phyloP scores from a whole-genome alignment of 1,140 invertebrate species.

The Acromyrmex heyeri region DNA sequence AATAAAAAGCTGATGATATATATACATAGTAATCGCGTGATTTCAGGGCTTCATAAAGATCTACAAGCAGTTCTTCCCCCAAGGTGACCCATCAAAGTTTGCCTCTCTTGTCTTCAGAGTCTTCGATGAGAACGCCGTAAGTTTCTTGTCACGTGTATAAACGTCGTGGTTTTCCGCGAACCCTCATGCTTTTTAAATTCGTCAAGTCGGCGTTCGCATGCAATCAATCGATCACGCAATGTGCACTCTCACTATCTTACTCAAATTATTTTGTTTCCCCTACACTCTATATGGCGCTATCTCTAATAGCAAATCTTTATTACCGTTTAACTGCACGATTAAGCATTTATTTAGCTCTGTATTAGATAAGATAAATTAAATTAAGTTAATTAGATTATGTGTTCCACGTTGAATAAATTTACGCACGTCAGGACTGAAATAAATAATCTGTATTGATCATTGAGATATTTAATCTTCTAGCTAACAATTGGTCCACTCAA shows the following conservation, averaged over 20 bases:
- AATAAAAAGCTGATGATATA: background rate
- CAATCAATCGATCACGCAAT: constrained; percentile 31
- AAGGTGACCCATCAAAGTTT: constrained; percentile 99
- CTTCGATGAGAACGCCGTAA: constrained; percentile 99
- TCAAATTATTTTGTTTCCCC: constrained; percentile 24
- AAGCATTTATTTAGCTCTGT: constrained; percentile 4
- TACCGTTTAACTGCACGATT: background rate
- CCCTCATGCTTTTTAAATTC: background rate
- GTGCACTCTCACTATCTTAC: background rate
- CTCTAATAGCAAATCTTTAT: constrained; percentile 24
- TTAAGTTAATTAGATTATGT: too few species aligned
- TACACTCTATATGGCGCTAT: background rate
- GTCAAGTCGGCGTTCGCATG: constrained; percentile 17
- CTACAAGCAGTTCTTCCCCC: constrained; percentile 99
- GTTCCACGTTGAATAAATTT: background rate
- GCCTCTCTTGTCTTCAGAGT: constrained; percentile 98
- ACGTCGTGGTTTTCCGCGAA: background rate
- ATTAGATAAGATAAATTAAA: background rate
- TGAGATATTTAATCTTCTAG: constrained; percentile 15
- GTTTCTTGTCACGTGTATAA: constrained; percentile 80
- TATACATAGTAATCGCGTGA: constrained; percentile 57
- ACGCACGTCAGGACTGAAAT: background rate
- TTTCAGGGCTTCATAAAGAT: constrained; percentile 99
- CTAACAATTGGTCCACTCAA: too few species aligned
- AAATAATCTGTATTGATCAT: background rate